Percentiles rank a stretch among this genome's conserved stretches.
phyloP scores from a whole-genome alignment of 2,797 vertebrate species.

The Gastrophryne carolinensis region DNA sequence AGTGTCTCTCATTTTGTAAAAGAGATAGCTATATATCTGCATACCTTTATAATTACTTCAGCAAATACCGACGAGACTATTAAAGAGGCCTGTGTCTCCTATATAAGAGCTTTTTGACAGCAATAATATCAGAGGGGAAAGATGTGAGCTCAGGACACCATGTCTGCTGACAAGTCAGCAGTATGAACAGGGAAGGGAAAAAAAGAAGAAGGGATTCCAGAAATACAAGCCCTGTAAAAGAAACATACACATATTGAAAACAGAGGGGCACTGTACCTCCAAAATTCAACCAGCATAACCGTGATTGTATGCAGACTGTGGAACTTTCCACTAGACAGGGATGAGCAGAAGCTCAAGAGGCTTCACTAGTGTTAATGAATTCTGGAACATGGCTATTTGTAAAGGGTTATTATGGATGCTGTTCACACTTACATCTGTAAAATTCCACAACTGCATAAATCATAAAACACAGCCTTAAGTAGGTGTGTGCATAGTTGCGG shows the following conservation, averaged over 20 bases:
- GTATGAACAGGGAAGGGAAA: too few relatives aligned
- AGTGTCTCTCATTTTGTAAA: too few relatives aligned
- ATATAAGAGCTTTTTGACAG: not conserved
- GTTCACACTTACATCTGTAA: not conserved
- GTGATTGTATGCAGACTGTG: not conserved
- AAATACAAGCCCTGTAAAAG: constrained; percentile 16
- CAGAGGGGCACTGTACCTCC: constrained; percentile 4
- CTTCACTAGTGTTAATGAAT: not conserved
- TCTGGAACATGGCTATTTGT: not conserved
- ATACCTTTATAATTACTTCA: too few relatives aligned
- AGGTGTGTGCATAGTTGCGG: not conserved
- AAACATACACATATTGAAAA: not conserved
- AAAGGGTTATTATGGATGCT: not conserved
- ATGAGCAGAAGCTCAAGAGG: not conserved
- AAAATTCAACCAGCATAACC: not conserved
- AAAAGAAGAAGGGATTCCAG: constrained; percentile 5
- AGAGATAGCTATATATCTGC: too few relatives aligned
- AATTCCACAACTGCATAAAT: not conserved
- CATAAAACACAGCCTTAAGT: not conserved
- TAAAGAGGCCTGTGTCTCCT: not conserved
- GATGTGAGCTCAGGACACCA: not conserved
- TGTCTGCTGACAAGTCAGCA: constrained; percentile 6
- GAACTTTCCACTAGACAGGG: not conserved
- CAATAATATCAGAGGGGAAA: not conserved
- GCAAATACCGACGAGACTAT: not conserved